Conservation (phyloP, 37 sponge, comb jelly and placozoan genomes). For the Hexactinellida sp. region DNA sequence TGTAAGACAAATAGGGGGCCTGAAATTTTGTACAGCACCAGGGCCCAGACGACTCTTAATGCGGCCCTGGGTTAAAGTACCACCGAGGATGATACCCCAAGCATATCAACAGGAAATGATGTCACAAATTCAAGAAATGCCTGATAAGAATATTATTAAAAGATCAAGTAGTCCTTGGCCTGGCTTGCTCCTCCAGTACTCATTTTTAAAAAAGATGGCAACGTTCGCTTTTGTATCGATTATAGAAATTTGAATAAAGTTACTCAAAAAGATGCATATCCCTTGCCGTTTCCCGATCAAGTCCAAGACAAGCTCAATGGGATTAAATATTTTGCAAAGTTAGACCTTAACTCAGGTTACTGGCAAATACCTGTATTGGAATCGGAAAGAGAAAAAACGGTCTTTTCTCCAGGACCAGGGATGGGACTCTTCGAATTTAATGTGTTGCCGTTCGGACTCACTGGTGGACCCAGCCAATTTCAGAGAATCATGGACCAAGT, state of each 20-base stretch:
- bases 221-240: neutral
- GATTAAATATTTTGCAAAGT: neutral
- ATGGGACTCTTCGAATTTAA: no score
- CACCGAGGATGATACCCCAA: neutral
- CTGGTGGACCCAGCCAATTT: no score
- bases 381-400: slow-evolving; percentile 6
- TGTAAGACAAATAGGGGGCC: no score
- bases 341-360: neutral
- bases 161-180: neutral
- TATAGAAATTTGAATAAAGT: no score
- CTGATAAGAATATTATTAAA: neutral
- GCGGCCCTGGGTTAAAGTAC: neutral
- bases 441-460: no score
- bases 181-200: slow-evolving; percentile 12
- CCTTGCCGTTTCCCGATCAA: no score
- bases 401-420: no score
- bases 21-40: no score
- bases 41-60: no score
- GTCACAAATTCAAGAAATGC: slow-evolving; percentile 9
- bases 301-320: no score
- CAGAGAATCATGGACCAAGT: slow-evolving; percentile 19
- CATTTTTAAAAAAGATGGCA: slow-evolving; percentile 1
- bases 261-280: no score
- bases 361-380: neutral
- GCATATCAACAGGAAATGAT: neutral